phyloP scores from a whole-genome alignment of 2,888 invertebrate species.

The Diarsia mendica region DNA sequence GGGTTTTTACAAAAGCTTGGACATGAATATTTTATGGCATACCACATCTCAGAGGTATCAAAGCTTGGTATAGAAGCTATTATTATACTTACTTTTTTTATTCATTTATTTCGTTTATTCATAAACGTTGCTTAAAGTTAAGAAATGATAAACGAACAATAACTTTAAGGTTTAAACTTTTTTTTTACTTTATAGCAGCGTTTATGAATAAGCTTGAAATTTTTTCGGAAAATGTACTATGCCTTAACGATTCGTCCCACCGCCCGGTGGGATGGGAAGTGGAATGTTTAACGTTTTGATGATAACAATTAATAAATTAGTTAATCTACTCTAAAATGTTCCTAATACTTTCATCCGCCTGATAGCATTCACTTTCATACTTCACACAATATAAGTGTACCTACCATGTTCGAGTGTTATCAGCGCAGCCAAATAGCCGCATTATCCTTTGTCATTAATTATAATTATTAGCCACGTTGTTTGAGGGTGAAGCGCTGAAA shows the following conservation, averaged over 20 bases:
- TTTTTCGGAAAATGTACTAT: neutral
- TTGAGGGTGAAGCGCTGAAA: slow-evolving; percentile 30
- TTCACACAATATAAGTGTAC: slow-evolving; percentile 8
- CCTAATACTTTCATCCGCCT: neutral
- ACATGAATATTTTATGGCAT: slow-evolving; percentile 5
- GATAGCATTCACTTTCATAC: neutral
- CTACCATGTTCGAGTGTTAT: slow-evolving; percentile 8
- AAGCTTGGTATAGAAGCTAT: neutral
- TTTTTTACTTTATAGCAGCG: neutral
- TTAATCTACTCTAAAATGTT: neutral
- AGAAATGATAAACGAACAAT: neutral
- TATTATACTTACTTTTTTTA: neutral
- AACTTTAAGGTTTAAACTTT: neutral
- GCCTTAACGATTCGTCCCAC: neutral
- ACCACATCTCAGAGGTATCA: neutral
- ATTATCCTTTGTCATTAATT: slow-evolving; percentile 42
- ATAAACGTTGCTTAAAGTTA: neutral
- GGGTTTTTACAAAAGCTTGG: neutral
- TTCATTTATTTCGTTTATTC: too few species aligned
- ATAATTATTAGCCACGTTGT: slow-evolving; percentile 22
- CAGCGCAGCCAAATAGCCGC: slow-evolving; percentile 25
- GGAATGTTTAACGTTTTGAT: neutral
- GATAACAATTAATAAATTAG: neutral
- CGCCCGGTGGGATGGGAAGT: neutral
- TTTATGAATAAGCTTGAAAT: neutral